phyloP scores from a whole-genome alignment of 2,888 invertebrate genomes.

The Thymelicus sylvestris region DNA sequence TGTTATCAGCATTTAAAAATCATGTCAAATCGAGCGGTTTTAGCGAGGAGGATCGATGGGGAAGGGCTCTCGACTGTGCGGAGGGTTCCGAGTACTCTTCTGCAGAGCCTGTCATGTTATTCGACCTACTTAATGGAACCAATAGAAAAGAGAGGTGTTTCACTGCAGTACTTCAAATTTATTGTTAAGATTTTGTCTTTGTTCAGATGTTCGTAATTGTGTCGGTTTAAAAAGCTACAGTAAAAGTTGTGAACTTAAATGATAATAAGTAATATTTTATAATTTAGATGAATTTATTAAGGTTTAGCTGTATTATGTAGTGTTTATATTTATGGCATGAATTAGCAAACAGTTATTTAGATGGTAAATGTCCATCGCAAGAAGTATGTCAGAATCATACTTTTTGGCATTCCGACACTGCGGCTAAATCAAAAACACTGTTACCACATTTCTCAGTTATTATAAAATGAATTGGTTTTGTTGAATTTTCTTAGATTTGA shows the following conservation, averaged over 20 bases:
- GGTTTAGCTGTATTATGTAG: too few species aligned
- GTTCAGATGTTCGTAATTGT: slow-evolving; percentile 12
- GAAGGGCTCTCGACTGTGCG: slow-evolving; percentile 62
- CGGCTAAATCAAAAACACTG: too few species aligned
- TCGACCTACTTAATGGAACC: slow-evolving; percentile 79
- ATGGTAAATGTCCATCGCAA: too few species aligned
- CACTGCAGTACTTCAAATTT: slow-evolving; percentile 35
- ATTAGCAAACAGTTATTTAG: too few species aligned
- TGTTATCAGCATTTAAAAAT: slow-evolving; percentile 80
- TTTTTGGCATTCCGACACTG: too few species aligned
- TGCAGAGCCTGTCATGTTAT: slow-evolving; percentile 76
- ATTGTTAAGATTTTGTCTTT: slow-evolving; percentile 27
- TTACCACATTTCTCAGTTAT: too few species aligned
- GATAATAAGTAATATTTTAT: too few species aligned
- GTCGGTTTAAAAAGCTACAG: not conserved
- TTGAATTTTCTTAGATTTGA: too few species aligned
- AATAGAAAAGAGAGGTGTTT: slow-evolving; percentile 69
- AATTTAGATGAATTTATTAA: too few species aligned
- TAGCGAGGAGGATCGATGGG: slow-evolving; percentile 66
- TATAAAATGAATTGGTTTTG: too few species aligned
- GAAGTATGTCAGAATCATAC: too few species aligned
- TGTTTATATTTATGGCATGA: too few species aligned
- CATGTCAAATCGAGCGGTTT: slow-evolving; percentile 84
- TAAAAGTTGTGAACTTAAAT: slow-evolving; percentile 5
- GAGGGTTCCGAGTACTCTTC: slow-evolving; percentile 72